Conservation (phyloP, 2,113 vertebrate genomes). For the Gymnarchus niloticus region DNA sequence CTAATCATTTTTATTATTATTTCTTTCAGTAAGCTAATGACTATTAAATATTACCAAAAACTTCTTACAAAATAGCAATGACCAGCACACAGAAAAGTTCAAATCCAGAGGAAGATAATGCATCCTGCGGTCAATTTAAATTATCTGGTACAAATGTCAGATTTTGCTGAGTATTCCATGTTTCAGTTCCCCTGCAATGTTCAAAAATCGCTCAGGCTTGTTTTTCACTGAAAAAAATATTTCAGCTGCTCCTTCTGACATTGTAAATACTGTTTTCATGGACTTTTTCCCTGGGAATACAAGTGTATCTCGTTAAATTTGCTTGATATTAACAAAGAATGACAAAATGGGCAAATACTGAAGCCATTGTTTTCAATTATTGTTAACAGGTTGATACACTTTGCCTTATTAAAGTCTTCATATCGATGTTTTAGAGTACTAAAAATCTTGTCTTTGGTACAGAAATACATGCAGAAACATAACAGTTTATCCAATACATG, state of each 20-base stretch:
- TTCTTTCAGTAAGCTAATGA: not conserved
- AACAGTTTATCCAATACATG: not conserved
- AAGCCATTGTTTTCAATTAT: not conserved
- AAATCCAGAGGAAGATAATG: not conserved
- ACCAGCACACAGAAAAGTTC: not conserved
- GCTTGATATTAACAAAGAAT: not conserved
- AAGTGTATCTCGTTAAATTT: not conserved
- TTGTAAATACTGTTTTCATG: not conserved
- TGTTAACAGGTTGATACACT: not conserved
- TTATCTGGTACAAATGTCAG: not conserved
- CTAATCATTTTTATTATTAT: no score
- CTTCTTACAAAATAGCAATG: not conserved
- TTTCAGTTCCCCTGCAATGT: conserved; percentile 18
- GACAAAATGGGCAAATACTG: not conserved
- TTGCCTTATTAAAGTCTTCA: not conserved
- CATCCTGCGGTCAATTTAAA: not conserved
- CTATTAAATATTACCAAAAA: not conserved
- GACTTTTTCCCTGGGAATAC: not conserved
- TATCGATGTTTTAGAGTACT: not conserved
- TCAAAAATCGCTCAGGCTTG: not conserved
- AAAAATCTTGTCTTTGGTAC: not conserved
- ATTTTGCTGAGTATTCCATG: conserved; percentile 10
- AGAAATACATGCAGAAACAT: no score
- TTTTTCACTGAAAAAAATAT: not conserved
- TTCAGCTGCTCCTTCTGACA: not conserved